Conservation (phyloP, 2,797 vertebrate species). For the Gambusia yucatana region DNA sequence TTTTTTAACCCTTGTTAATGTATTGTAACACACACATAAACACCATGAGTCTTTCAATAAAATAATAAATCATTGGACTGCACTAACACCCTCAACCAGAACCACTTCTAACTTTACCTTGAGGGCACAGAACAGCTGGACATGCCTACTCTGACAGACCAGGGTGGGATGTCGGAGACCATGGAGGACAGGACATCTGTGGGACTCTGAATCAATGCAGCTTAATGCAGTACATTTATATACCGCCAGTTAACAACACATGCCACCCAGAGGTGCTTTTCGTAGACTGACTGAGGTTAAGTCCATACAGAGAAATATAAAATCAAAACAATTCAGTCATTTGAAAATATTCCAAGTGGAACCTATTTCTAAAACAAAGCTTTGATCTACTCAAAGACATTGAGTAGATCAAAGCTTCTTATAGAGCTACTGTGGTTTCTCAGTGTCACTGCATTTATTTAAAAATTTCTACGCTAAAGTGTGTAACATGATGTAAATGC, state of each 20-base stretch:
- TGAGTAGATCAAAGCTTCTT: background rate
- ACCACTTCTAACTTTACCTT: slow-evolving; percentile 32
- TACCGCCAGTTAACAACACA: background rate
- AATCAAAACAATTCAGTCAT: background rate
- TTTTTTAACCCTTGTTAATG: background rate
- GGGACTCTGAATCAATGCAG: slow-evolving; percentile 4
- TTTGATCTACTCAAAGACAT: no score
- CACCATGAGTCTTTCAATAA: slow-evolving; percentile 7
- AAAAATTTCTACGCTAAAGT: background rate
- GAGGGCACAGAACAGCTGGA: slow-evolving; percentile 61
- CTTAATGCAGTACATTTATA: background rate
- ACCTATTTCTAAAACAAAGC: background rate
- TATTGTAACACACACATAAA: background rate
- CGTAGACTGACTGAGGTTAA: background rate
- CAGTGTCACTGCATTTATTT: background rate
- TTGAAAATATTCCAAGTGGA: background rate
- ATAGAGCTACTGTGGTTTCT: background rate
- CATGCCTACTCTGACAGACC: slow-evolving; percentile 38
- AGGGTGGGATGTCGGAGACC: slow-evolving; percentile 35
- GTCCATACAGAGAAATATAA: background rate
- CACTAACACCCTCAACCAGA: slow-evolving; percentile 2
- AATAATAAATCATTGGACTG: slow-evolving; percentile 6
- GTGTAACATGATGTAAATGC: background rate
- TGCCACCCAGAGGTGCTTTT: background rate
- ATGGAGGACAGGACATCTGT: background rate